Percentiles rank a stretch among this genome's conserved stretches.
Evolutionary conservation across 1,140 invertebrate species (phyloP).

Genomic region (Babylonia areolata): DNA sequence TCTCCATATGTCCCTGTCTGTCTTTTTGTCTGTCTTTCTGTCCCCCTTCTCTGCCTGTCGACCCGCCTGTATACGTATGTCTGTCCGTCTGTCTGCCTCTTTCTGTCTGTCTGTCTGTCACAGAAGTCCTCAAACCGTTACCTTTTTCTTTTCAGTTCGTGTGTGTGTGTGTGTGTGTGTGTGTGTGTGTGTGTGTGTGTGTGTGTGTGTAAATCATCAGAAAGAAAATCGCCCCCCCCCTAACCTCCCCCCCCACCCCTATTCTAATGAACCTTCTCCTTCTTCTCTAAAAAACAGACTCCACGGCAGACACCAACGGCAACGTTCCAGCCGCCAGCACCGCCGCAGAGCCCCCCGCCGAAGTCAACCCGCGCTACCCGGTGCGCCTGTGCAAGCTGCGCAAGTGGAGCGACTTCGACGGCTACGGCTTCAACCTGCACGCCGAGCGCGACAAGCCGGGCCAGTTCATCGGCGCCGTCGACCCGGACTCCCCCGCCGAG

Average conservation of each 20-base stretch:
- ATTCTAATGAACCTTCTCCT: background rate
- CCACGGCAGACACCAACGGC: background rate
- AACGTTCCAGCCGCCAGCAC: background rate
- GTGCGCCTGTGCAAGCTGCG: conserved; percentile 70
- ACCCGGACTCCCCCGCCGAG: conserved; percentile 93
- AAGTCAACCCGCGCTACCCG: conserved; percentile 41
- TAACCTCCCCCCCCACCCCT: background rate
- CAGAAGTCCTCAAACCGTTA: too few species aligned
- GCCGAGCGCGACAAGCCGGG: conserved; percentile 95
- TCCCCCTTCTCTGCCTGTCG: too few species aligned
- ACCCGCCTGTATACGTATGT: too few species aligned
- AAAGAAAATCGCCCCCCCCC: background rate
- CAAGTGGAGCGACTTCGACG: conserved; percentile 95
- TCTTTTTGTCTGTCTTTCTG: too few species aligned
- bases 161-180: background rate
- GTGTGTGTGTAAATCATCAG: background rate
- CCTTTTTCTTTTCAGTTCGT: too few species aligned
- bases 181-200: background rate
- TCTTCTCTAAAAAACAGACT: too few species aligned
- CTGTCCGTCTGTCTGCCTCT: too few species aligned
- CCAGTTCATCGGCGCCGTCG: conserved; percentile 98
- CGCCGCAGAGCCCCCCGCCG: background rate
- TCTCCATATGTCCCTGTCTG: too few species aligned
- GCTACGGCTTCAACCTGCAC: conserved; percentile 99
- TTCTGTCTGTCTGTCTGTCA: too few species aligned